Base-by-base conservation (phyloP, 2,888 invertebrate genomes). In the Acanthosoma haemorrhoidale region DNA sequence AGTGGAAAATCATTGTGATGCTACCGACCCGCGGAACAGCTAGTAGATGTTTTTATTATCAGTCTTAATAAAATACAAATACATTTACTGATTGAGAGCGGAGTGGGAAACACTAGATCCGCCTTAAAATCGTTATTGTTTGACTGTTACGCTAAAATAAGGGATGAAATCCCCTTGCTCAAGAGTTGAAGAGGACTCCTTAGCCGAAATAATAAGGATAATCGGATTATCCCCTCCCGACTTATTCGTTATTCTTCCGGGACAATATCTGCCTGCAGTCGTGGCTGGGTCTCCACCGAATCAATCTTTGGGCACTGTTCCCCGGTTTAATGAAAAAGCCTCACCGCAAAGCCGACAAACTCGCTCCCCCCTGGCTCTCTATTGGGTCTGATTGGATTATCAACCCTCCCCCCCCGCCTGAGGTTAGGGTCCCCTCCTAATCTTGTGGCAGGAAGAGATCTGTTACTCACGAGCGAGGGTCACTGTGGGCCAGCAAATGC, bases 331-430 rank as follows among this genome's bases (percentile, higher is more conserved):
- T 60, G 60, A 60, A 60, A 60, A 60, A 60, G 18, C 36, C 11
- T n/a, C 13, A 16, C 60, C 13, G 36, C 60, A 36, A 60, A 60
- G 34, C 32, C 60, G 21, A 60, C 60, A 36, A 60, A 60, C 60
- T 60, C 36, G 34, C 18, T 13, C 25, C 41, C 57, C 11, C 29
- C 59, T 9, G 34, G 32, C 11, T 16, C 59, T 34, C 32, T 60
- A 60, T 60, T 60, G 34, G 32, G 34, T 18, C 60, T 60, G 60
- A 60, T 60, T 60, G 60, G 60, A 60, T 60, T 60, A 60, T 60
- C 60, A 60, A 60, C 34, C 60, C 41, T 16, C 41, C 5, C 11
- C 11, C 11, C 59, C 32, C 13, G 2, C 1, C 25, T 11, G 25
- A 13, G 25, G 43, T n/a, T n/a, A 25, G 21, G 8, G 16, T 4